Conservation (phyloP, 2,113 vertebrate genomes). For the Lipophrys pholis region DNA sequence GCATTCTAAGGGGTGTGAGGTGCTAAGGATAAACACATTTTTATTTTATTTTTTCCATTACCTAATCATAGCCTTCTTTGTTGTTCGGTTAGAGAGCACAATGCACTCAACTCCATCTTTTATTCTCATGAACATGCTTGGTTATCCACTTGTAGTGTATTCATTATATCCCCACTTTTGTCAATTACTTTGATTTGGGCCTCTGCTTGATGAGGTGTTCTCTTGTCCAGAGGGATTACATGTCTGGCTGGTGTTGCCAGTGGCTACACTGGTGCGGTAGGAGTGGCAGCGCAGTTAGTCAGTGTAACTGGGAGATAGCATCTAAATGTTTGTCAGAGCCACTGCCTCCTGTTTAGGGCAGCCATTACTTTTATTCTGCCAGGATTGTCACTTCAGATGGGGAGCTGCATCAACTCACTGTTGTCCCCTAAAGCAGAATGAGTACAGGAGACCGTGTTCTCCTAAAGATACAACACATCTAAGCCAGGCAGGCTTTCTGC, state of each 20-base stretch:
- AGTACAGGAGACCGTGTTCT: constrained; percentile 60
- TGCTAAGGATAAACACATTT: not conserved
- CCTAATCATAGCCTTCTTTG: constrained; percentile 1
- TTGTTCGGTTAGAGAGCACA: constrained; percentile 8
- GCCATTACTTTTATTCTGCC: constrained; percentile 83
- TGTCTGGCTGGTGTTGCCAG: constrained; percentile 81
- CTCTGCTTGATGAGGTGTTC: constrained; percentile 79
- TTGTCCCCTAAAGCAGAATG: constrained; percentile 76
- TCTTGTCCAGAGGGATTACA: constrained; percentile 83
- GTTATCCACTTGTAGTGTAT: constrained; percentile 49
- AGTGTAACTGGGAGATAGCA: constrained; percentile 82
- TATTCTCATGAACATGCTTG: constrained; percentile 28
- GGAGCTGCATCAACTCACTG: constrained; percentile 70
- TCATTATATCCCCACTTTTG: constrained; percentile 73
- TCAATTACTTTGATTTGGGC: constrained; percentile 86
- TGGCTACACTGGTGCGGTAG: constrained; percentile 72
- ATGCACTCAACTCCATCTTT: not conserved
- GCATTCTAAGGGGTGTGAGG: not conserved
- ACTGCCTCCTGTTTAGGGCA: constrained; percentile 74
- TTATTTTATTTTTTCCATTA: not conserved
- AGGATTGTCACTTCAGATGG: constrained; percentile 82
- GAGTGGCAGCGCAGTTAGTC: constrained; percentile 73
- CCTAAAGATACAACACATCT: constrained; percentile 57
- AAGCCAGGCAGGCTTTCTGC: constrained; percentile 51
- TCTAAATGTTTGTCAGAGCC: constrained; percentile 87